phyloP scores from a whole-genome alignment of 2,797 vertebrate genomes.

The Mycteria americana region DNA sequence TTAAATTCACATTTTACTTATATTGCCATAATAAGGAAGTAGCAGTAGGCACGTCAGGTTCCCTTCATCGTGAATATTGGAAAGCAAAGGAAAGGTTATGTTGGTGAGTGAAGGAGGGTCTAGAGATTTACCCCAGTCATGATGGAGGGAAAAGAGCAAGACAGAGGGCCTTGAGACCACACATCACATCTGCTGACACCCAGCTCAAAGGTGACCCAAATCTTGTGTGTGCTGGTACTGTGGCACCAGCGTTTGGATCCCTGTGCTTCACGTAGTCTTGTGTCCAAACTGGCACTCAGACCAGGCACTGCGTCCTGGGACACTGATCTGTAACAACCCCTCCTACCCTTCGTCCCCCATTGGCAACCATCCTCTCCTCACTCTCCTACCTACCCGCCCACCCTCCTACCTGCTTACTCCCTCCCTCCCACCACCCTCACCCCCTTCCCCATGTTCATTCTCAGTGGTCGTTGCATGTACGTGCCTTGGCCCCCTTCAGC shows the following conservation, averaged over 20 bases:
- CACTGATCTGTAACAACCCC: not conserved
- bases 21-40: not conserved
- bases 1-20: conserved; percentile 4
- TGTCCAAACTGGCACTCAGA: not conserved
- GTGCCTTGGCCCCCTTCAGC: conserved; percentile 46
- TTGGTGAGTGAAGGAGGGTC: not conserved
- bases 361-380: conserved; percentile 37
- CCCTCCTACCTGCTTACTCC: not conserved
- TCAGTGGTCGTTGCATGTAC: conserved; percentile 66
- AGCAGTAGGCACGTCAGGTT: not conserved
- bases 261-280: not conserved
- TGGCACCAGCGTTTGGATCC: not conserved
- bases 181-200: not conserved
- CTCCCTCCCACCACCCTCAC: not conserved
- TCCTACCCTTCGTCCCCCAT: conserved; percentile 16
- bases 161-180: not conserved
- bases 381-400: not conserved
- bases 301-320: not conserved
- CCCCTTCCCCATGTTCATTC: conserved; percentile 64
- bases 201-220: not conserved
- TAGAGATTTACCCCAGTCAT: not conserved
- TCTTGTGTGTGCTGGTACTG: not conserved
- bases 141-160: not conserved
- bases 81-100: not conserved
- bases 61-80: not conserved